phyloP scores from a whole-genome alignment of 2,888 invertebrate genomes.

The Orthosia gracilis region DNA sequence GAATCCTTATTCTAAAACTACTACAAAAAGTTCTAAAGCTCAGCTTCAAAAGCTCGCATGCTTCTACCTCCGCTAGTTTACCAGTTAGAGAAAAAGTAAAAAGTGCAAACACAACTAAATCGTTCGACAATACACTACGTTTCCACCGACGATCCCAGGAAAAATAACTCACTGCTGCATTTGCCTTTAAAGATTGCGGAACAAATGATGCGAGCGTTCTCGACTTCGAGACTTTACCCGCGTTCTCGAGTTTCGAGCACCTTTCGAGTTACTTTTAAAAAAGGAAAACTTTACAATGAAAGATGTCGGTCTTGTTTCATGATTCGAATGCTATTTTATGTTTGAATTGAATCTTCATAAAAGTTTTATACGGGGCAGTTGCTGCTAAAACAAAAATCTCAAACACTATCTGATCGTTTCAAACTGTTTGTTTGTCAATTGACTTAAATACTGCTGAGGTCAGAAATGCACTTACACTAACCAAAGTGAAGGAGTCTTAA shows the following conservation, averaged over 20 bases:
- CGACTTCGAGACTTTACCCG: conserved; percentile 55
- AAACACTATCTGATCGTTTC: background rate
- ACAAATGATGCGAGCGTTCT: conserved; percentile 63
- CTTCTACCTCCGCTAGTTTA: conserved; percentile 6
- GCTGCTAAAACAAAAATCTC: background rate
- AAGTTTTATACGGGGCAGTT: background rate
- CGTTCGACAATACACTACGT: conserved; percentile 44
- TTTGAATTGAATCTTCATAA: conserved; percentile 24
- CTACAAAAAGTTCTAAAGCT: background rate
- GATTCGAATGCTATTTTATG: conserved; percentile 26
- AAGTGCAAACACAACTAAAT: conserved; percentile 42
- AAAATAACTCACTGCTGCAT: conserved; percentile 64
- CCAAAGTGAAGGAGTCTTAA: too few species aligned
- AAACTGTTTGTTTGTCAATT: too few species aligned
- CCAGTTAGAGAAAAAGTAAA: conserved; percentile 5
- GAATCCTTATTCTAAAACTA: background rate
- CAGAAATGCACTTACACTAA: too few species aligned
- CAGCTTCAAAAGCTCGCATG: background rate
- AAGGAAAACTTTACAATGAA: conserved; percentile 39
- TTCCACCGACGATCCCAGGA: conserved; percentile 23
- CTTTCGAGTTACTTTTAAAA: conserved; percentile 58
- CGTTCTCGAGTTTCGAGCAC: conserved; percentile 53
- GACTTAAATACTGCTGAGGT: too few species aligned
- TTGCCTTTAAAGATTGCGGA: conserved; percentile 63
- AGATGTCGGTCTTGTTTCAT: conserved; percentile 39